Evolutionary conservation across 2,888 invertebrate species (phyloP).

Genomic region (Tipula confusa): DNA sequence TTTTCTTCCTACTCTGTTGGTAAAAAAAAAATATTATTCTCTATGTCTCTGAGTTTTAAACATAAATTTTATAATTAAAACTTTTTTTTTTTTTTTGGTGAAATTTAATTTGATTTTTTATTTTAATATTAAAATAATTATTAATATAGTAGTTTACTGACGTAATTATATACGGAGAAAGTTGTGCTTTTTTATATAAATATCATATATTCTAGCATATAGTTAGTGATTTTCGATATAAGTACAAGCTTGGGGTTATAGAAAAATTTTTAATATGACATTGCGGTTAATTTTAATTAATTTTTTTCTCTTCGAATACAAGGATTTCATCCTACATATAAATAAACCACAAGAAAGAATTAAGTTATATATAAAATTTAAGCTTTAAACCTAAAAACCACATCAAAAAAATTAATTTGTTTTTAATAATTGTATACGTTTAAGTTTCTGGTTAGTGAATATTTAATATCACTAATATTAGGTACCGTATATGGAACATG

Average conservation of each 20-base stretch:
- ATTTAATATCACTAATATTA: neutral
- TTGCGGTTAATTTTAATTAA: constrained; percentile 12
- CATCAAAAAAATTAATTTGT: neutral
- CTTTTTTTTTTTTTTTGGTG: neutral
- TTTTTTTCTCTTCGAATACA: neutral
- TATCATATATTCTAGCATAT: neutral
- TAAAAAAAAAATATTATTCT: neutral
- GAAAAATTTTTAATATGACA: neutral
- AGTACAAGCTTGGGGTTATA: neutral
- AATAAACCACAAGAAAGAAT: neutral
- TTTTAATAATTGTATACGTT: neutral
- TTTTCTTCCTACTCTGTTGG: neutral
- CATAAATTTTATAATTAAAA: constrained; percentile 15
- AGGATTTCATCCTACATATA: neutral
- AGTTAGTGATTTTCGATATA: neutral
- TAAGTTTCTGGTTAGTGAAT: neutral
- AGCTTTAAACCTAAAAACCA: neutral
- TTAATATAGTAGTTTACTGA: neutral
- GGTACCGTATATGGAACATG: neutral
- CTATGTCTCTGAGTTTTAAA: neutral
- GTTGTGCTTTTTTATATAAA: neutral
- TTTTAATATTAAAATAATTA: constrained; percentile 3
- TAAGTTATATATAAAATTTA: neutral
- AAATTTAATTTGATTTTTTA: neutral
- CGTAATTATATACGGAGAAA: neutral